Evolutionary conservation across 2,113 vertebrate genomes (phyloP).

Genomic region (Phalacrocorax brasilianus): DNA sequence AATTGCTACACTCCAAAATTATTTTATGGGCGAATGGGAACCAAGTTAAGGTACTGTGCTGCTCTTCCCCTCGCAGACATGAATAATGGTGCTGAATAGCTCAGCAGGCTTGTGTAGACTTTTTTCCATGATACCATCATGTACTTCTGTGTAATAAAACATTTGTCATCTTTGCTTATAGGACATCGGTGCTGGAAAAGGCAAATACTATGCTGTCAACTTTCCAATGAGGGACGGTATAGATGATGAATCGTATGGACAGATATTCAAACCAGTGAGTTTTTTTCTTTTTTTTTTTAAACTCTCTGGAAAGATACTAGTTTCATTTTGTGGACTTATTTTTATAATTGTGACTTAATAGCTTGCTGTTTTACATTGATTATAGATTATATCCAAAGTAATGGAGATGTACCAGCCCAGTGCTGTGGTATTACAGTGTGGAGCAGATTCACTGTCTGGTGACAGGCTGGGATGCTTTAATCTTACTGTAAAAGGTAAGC

Average conservation of each 20-base stretch:
- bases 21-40: background rate
- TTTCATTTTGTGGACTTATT: background rate
- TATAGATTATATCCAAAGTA: conserved; percentile 84
- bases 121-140: background rate
- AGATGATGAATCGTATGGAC: conserved; percentile 84
- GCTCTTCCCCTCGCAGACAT: background rate
- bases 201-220: conserved; percentile 86
- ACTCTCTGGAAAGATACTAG: background rate
- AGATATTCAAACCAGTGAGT: conserved; percentile 86
- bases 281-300: background rate
- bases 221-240: conserved; percentile 87
- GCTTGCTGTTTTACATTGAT: background rate
- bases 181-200: conserved; percentile 94
- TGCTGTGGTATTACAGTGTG: conserved; percentile 83
- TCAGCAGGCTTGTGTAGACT: background rate
- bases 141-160: background rate
- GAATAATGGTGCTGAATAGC: background rate
- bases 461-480: conserved; percentile 85
- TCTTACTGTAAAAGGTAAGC: conserved; percentile 83
- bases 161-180: conserved; percentile 45
- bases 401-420: conserved; percentile 88
- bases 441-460: conserved; percentile 83
- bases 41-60: background rate
- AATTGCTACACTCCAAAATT: background rate
- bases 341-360: background rate